These are phyloP conservation scores for Micromussa lordhowensis DNA, from an alignment of 92 coral and sea anemone genomes.

Conservation along the genomic window DNA sequence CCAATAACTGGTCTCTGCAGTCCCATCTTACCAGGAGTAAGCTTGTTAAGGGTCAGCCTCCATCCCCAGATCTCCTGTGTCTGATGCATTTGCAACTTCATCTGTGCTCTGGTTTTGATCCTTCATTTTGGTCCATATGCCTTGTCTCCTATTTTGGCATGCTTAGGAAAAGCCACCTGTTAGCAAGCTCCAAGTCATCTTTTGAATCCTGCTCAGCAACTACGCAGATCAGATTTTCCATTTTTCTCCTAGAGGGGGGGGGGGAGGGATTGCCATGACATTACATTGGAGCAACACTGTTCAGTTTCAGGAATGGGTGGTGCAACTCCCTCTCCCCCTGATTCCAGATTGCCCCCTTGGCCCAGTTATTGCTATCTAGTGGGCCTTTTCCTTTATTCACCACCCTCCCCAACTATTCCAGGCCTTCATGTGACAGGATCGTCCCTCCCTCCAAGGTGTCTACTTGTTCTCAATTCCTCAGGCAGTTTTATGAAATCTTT, in stretches of 20 bases:
- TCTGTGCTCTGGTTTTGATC: neutral
- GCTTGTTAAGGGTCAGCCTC: constrained; percentile 12
- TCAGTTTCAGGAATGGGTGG: constrained; percentile 23
- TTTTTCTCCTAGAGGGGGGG: no score
- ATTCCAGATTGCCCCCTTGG: neutral
- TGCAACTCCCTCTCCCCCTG: neutral
- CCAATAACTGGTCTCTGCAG: constrained; percentile 7
- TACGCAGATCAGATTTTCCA: no score
- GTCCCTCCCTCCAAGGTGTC: no score
- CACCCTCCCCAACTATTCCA: neutral
- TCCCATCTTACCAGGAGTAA: neutral
- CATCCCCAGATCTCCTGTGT: neutral
- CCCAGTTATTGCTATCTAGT: neutral
- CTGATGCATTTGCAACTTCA: neutral
- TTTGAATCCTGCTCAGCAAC: no score
- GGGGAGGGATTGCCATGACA: no score
- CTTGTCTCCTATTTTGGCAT: constrained; percentile 12
- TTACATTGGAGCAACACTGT: constrained; percentile 11
- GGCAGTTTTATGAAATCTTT: neutral
- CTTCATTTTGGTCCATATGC: constrained; percentile 5
- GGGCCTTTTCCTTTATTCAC: neutral
- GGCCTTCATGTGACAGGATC: neutral
- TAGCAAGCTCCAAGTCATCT: no score
- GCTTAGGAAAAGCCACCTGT: no score
- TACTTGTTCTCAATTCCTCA: neutral